phyloP scores from a whole-genome alignment of 2,888 invertebrate genomes.

The Noctua janthe region DNA sequence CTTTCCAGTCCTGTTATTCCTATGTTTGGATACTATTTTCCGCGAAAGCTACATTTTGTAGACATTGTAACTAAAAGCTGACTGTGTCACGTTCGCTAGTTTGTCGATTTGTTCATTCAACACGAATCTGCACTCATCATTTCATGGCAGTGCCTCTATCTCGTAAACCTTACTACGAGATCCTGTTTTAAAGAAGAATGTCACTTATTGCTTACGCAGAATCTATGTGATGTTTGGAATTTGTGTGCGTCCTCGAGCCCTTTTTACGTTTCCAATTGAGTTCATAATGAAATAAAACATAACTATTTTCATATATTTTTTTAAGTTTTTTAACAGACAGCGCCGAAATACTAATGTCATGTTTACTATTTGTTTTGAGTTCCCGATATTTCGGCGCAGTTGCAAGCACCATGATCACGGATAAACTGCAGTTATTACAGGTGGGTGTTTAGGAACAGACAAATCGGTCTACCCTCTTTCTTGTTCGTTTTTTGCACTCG shows the following conservation, averaged over 20 bases:
- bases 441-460: too few relatives aligned
- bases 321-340: too few relatives aligned
- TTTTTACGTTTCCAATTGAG: background rate
- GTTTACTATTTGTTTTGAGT: too few relatives aligned
- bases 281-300: background rate
- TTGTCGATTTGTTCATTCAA: slow-evolving; percentile 76
- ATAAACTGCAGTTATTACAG: too few relatives aligned
- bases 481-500: too few relatives aligned
- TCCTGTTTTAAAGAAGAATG: background rate
- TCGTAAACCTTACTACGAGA: slow-evolving; percentile 34
- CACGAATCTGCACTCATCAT: slow-evolving; percentile 76
- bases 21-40: background rate
- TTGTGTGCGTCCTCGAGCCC: background rate
- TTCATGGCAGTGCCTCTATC: slow-evolving; percentile 60
- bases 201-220: too few relatives aligned
- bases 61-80: slow-evolving; percentile 49
- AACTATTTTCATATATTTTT: background rate
- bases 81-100: slow-evolving; percentile 61
- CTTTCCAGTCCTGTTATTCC: background rate
- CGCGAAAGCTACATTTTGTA: slow-evolving; percentile 9
- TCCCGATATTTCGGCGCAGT: too few relatives aligned
- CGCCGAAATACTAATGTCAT: too few relatives aligned
- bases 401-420: too few relatives aligned
- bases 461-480: too few relatives aligned
- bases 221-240: background rate